Conservation (phyloP, 2,888 invertebrate genomes). For the Thelaira solivaga region DNA sequence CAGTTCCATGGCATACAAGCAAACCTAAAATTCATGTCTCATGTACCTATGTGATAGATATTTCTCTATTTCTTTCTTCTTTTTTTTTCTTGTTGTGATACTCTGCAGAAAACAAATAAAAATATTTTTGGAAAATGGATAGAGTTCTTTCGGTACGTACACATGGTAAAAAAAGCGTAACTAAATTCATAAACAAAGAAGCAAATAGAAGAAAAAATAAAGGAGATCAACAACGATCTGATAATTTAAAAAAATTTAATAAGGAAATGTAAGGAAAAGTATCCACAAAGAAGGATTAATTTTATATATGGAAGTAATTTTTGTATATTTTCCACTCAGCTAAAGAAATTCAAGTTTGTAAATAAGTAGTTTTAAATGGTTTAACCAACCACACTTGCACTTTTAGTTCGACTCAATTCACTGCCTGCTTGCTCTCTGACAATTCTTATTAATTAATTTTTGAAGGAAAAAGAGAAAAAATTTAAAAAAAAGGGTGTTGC, state of each 20-base stretch:
- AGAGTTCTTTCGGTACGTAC: conserved; percentile 41
- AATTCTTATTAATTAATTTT: conserved; percentile 37
- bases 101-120: conserved; percentile 33
- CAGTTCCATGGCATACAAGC: conserved; percentile 56
- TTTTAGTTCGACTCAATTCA: not conserved
- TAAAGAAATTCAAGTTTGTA: not conserved
- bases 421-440: not conserved
- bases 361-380: conserved; percentile 14
- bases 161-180: conserved; percentile 58
- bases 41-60: conserved; percentile 37
- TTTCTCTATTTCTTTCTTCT: conserved; percentile 22
- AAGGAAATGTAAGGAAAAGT: not conserved
- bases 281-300: conserved; percentile 58
- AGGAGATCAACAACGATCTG: conserved; percentile 32
- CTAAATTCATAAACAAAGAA: conserved; percentile 53
- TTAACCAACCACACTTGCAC: conserved; percentile 37
- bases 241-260: too few species aligned
- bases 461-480: conserved; percentile 11
- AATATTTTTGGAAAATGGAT: conserved; percentile 18
- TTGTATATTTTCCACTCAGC: conserved; percentile 14
- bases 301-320: conserved; percentile 54
- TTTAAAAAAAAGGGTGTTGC: conserved; percentile 9
- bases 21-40: conserved; percentile 7
- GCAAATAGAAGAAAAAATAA: conserved; percentile 29
- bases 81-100: conserved; percentile 48